Base-by-base conservation (phyloP, 2,797 vertebrate species). In the Buceros bicornis region DNA sequence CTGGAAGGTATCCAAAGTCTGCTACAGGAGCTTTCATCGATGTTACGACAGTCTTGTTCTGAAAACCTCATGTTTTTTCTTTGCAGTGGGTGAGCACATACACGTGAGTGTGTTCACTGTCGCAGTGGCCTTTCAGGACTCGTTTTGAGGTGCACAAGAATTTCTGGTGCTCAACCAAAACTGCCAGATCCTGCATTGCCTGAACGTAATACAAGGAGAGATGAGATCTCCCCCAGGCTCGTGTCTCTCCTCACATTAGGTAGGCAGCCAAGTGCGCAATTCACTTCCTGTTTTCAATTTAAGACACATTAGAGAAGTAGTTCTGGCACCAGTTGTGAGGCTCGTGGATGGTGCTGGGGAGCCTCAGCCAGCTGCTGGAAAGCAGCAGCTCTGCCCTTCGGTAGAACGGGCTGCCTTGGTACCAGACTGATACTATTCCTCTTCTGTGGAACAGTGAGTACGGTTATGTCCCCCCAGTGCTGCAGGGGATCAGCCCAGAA, bases 281-380 rank as follows among this genome's bases (percentile, higher is more conserved):
- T 82, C 20, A 12, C 74, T 92, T 93, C 93, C 86, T 90, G 83
- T 89, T 94, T 95, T 92, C 83, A 77, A 48, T 77, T 35, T 31
- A 48, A 79, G 61, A 51, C 3, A 10, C 51, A 43, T 45, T 22
- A 90, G 72, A 85, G 48, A 81, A 71, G 86, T 5, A 29, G n/a
- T 66, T 92, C 71, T 87, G 83, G 81, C 90, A 73, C 13, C 1
- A 10, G 43, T 79, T 51, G 21, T 31, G 35, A 0, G 2, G 58
- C 43, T 87, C 21, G 58, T 25, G 21, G 26, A 20, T 8, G 77
- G 78, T 88, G 69, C 57, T 25, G 57, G 33, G 51, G 29, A 94
- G 28, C 37, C 56, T 19, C 31, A 33, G 42, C 40, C 21, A 10
- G 50, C 74, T 26, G 43, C 70, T 5, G 3, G 60, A 22, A 65